These are phyloP conservation scores for Eubasilissa regina DNA, from an alignment of 1,140 invertebrate genomes.

Conservation along the genomic window DNA sequence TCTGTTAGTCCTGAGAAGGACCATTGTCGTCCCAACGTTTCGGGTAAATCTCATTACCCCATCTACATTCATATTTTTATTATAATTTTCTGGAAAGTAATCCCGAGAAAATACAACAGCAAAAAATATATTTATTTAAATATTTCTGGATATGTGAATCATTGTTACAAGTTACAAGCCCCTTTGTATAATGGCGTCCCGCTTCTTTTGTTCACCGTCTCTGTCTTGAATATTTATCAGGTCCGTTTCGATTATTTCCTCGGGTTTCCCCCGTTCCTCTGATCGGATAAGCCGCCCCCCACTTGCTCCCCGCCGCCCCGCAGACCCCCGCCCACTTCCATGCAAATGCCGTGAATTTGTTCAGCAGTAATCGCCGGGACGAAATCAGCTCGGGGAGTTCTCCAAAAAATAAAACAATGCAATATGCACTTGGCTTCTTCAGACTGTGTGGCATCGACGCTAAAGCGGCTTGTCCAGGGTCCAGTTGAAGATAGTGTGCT, in stretches of 20 bases:
- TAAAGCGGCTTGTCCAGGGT: no score
- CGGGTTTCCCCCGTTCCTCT: constrained; percentile 23
- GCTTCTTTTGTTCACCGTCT: neutral
- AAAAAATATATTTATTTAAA: no score
- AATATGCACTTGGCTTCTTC: neutral
- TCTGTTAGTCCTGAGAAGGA: no score
- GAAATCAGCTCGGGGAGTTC: neutral
- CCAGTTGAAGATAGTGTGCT: no score
- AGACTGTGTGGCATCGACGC: no score
- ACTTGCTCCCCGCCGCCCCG: constrained; percentile 10
- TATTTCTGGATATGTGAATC: no score
- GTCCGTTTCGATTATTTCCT: constrained; percentile 36
- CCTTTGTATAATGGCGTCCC: neutral
- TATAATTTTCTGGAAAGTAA: no score
- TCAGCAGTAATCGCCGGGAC: constrained; percentile 5
- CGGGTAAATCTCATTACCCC: no score
- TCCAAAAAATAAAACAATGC: neutral
- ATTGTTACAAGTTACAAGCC: no score
- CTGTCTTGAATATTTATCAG: constrained; percentile 26
- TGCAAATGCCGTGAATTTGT: constrained; percentile 24
- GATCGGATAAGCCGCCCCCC: constrained; percentile 35
- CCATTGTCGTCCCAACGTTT: no score
- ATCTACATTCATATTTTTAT: no score
- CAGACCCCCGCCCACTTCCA: constrained; percentile 8
- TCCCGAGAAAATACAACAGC: no score